phyloP scores from a whole-genome alignment of 2,113 vertebrate genomes.

The Nerophis ophidion region DNA sequence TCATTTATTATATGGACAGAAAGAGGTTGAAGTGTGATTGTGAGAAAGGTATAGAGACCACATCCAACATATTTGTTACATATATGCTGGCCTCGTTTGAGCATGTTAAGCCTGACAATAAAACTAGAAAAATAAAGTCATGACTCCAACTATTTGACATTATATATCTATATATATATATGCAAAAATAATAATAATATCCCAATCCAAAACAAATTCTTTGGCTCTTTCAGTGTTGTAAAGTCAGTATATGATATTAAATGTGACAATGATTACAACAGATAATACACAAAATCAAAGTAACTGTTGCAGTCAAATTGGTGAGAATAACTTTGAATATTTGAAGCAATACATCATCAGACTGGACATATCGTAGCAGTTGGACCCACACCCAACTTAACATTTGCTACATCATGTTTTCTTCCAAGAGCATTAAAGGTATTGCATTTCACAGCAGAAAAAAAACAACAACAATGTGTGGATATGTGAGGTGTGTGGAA shows the following conservation, averaged over 20 bases:
- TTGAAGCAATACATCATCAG: slow-evolving; percentile 56
- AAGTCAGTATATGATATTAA: slow-evolving; percentile 3
- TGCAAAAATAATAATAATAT: slow-evolving; percentile 1
- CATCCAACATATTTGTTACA: slow-evolving; percentile 11
- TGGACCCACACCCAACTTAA: slow-evolving; percentile 38
- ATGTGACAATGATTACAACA: slow-evolving; percentile 4
- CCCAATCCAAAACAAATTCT: slow-evolving; percentile 23
- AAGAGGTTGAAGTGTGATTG: too few relatives aligned
- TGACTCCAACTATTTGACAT: slow-evolving; percentile 20
- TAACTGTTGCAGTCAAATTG: slow-evolving; percentile 18
- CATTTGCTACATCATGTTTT: slow-evolving; percentile 68
- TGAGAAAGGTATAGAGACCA: too few relatives aligned
- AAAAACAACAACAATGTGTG: slow-evolving; percentile 20
- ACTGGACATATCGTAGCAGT: slow-evolving; percentile 62
- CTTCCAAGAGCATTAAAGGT: slow-evolving; percentile 54
- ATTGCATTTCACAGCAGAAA: slow-evolving; percentile 63
- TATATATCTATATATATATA: not conserved
- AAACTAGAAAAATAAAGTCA: slow-evolving; percentile 3
- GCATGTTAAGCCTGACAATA: not conserved
- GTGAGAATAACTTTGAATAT: slow-evolving; percentile 30
- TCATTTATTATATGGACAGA: not conserved
- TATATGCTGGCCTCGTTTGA: slow-evolving; percentile 28
- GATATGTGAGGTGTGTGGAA: slow-evolving; percentile 30
- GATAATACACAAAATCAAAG: slow-evolving; percentile 5
- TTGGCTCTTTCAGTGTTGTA: slow-evolving; percentile 24